Conservation (phyloP, 2,888 invertebrate genomes). For the Biston stratarius region DNA sequence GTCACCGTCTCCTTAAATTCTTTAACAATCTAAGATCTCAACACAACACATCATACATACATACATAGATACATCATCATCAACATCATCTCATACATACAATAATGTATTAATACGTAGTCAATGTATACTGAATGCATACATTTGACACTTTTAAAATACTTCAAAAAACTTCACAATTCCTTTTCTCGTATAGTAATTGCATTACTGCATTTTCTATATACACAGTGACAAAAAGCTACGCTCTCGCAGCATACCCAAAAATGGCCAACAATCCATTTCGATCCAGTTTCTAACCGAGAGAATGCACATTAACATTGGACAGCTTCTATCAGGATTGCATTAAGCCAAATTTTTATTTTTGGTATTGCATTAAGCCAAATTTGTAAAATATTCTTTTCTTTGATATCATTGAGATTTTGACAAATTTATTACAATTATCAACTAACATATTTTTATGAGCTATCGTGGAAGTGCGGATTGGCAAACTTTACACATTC, state of each 20-base stretch:
- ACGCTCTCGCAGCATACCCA: constrained; percentile 51
- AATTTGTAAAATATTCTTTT: constrained; percentile 5
- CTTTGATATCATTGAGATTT: neutral
- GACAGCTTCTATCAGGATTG: constrained; percentile 37
- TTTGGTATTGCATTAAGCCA: constrained; percentile 28
- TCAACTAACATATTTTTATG: neutral
- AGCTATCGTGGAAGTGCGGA: too few relatives aligned
- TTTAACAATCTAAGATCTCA: too few relatives aligned
- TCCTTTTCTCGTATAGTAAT: neutral
- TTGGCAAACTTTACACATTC: too few relatives aligned
- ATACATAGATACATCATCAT: too few relatives aligned
- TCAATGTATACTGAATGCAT: too few relatives aligned
- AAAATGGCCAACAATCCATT: constrained; percentile 65
- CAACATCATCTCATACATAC: too few relatives aligned
- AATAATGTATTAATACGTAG: too few relatives aligned
- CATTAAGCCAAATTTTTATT: constrained; percentile 10
- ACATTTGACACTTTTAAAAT: too few relatives aligned
- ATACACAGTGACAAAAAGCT: constrained; percentile 3
- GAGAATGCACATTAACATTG: constrained; percentile 50
- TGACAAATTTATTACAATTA: neutral
- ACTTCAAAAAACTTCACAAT: too few relatives aligned
- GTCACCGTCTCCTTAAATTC: too few relatives aligned
- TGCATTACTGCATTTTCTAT: constrained; percentile 14
- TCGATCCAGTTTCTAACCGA: constrained; percentile 75
- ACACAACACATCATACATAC: too few relatives aligned